These are phyloP conservation scores for Sus scrofa DNA, from an alignment of 2,113 vertebrate genomes.

Conservation along the genomic window T2T-Sscrofa CM000819.6:84129501-84130000, in stretches of 20 bases:
- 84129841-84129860: constrained; percentile 53
- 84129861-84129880: constrained; percentile 68
- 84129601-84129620: not conserved
- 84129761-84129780: constrained; percentile 70
- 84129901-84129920: constrained; percentile 81
- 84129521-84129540: not conserved
- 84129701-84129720: constrained; percentile 48
- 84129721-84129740: constrained; percentile 53
- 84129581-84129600: not conserved
- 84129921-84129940: constrained; percentile 79
- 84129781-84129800: constrained; percentile 78
- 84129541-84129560: not conserved
- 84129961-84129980: constrained; percentile 83
- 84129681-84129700: constrained; percentile 34
- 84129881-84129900: constrained; percentile 78
- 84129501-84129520: not conserved
- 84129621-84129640: not conserved
- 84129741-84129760: constrained; percentile 65
- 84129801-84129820: constrained; percentile 80
- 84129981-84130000: constrained; percentile 85
- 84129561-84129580: constrained; percentile 39
- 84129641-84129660: not conserved
- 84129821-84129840: constrained; percentile 80
- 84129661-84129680: not conserved
- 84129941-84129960: constrained; percentile 79